Base-by-base conservation (phyloP, 2,113 vertebrate genomes). In the Chloebia gouldiae region DNA sequence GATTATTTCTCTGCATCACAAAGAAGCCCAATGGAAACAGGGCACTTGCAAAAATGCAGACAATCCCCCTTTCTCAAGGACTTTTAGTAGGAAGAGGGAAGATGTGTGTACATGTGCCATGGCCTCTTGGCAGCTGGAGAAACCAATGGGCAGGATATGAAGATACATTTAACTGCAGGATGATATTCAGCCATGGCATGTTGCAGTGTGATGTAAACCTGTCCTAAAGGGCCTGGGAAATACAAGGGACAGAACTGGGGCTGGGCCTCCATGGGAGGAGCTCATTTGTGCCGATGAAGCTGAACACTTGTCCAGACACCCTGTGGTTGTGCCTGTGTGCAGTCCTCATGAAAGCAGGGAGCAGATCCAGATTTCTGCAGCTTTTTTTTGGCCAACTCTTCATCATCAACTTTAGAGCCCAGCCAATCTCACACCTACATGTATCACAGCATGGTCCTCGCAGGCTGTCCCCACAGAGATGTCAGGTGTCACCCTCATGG, bases 401-500 rank as follows among this genome's bases (percentile, higher is more conserved):
- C 37, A 13, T 42, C 33, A 13, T 23, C 2, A 10, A 1, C 9
- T 45, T 80, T 22, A 71, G 44, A 84, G 35, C 33, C 25, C 70
- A 50, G 47, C 44, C 53, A 28, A 2, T 18, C 63, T 45, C 66
- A 61, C 45, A 37, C 24, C 50, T 30, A 30, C 28, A 13, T 0
- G 0, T 68, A n/a, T 20, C 24, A 9, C 37, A 44, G 23, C 0
- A 1, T 7, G 50, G 39, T 86, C 21, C 50, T 75, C 9, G 11
- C 33, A 39, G 39, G 42, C 45, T 66, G 45, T 28, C 11, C 30
- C 27, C 39, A 18, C 13, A 22, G 31, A 31, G 24, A 28, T 6
- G 5, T 33, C 78, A 30, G 30, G 12, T 11, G 1, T 53, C 16
- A 45, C 37, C 47, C 54, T 24, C 4, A 0, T 71, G 9, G 45